These are phyloP conservation scores for Sinotaia quadrata DNA, from an alignment of 2,888 invertebrate species.

Conservation along the genomic window DNA sequence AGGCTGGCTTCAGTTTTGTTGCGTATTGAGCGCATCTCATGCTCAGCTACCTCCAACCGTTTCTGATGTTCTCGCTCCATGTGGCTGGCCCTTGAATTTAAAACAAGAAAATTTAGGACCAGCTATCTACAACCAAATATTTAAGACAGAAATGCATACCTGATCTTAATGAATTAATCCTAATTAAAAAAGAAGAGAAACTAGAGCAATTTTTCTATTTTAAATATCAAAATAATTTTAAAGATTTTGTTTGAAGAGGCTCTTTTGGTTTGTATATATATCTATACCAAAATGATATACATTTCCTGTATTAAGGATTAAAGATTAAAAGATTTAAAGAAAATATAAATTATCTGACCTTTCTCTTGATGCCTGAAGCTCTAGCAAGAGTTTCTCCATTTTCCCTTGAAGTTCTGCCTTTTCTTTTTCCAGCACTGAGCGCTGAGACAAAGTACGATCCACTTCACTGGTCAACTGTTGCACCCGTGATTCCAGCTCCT, in stretches of 20 bases:
- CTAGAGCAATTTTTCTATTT: no score
- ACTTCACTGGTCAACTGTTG: conserved; percentile 67
- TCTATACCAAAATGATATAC: background rate
- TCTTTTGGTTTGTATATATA: no score
- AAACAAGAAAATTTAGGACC: no score
- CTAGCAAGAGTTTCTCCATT: conserved; percentile 56
- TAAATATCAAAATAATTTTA: no score
- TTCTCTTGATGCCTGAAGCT: conserved; percentile 46
- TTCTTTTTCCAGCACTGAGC: conserved; percentile 59
- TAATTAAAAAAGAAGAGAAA: no score
- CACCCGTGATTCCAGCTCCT: conserved; percentile 66
- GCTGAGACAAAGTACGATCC: conserved; percentile 58
- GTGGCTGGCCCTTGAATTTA: conserved; percentile 51
- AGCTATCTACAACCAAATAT: no score
- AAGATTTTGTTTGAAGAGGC: no score
- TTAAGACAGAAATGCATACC: no score
- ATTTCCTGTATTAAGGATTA: background rate
- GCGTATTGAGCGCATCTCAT: conserved; percentile 58
- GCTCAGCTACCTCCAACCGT: conserved; percentile 55
- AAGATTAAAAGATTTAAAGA: no score
- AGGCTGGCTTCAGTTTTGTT: conserved; percentile 67
- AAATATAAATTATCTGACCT: conserved; percentile 44
- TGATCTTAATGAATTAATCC: no score
- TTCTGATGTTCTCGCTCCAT: conserved; percentile 61
- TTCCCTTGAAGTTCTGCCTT: conserved; percentile 58